Percentiles rank a stretch among this genome's conserved stretches.
These are phyloP conservation scores for Semibalanus balanoides DNA, from an alignment of 1,140 invertebrate species.

Conservation along the genomic window DNA sequence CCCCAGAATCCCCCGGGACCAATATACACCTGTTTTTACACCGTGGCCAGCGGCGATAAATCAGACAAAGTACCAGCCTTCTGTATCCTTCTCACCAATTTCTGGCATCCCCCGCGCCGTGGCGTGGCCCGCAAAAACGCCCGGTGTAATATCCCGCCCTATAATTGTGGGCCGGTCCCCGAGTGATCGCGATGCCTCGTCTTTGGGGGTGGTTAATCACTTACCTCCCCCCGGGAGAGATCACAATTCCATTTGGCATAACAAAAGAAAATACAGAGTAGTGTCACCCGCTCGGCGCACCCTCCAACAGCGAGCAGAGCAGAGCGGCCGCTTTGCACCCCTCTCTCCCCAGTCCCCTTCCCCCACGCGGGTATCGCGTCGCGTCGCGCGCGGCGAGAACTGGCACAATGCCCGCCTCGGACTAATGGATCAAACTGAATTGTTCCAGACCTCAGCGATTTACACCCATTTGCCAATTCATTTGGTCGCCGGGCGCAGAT, in stretches of 20 bases:
- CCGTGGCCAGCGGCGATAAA: background rate
- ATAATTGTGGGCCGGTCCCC: background rate
- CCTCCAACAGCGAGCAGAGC: no score
- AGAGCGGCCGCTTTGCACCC: no score
- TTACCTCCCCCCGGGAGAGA: background rate
- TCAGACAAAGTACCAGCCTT: background rate
- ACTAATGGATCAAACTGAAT: background rate
- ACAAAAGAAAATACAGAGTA: conserved; percentile 1
- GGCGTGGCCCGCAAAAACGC: background rate
- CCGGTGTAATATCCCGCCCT: background rate
- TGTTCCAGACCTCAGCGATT: background rate
- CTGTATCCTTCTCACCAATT: conserved; percentile 2
- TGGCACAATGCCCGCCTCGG: background rate
- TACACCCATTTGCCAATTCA: background rate
- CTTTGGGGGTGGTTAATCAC: conserved; percentile 5
- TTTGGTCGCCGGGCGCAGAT: background rate
- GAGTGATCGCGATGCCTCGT: background rate
- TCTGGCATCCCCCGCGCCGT: background rate
- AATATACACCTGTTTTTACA: background rate
- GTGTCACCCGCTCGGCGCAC: background rate
- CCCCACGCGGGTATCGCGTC: no score
- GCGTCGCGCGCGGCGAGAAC: background rate
- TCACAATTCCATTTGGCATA: conserved; percentile 6
- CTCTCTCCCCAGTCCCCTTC: background rate
- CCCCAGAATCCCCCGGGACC: background rate